Percentiles rank a stretch among this genome's conserved stretches.
phyloP scores from a whole-genome alignment of 2,888 invertebrate species.

The Cheilosia scutellata region DNA sequence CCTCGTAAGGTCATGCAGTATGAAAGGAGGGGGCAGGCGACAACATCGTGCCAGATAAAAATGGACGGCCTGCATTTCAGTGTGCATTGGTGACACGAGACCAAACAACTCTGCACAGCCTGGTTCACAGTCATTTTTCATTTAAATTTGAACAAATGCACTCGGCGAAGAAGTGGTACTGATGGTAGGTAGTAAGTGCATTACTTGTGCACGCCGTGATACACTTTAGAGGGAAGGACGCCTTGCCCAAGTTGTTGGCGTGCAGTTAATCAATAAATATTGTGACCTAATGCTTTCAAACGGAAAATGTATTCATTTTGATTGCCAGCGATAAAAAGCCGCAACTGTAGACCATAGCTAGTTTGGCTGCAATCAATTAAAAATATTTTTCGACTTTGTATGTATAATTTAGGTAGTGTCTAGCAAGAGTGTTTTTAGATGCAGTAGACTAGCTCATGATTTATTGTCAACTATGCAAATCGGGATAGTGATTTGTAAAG shows the following conservation, averaged over 20 bases:
- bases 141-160: constrained; percentile 48
- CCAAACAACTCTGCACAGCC: neutral
- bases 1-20: constrained; percentile 45
- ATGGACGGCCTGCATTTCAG: constrained; percentile 12
- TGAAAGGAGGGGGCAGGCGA: constrained; percentile 7
- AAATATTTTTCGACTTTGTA: constrained; percentile 11
- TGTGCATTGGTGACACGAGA: constrained; percentile 28
- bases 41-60: constrained; percentile 35
- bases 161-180: neutral
- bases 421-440: constrained; percentile 1
- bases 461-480: constrained; percentile 7
- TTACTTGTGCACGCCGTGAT: constrained; percentile 20
- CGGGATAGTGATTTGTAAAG: neutral
- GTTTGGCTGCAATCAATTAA: constrained; percentile 38
- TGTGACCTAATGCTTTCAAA: constrained; percentile 64
- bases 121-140: constrained; percentile 42
- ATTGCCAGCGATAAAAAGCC: constrained; percentile 49
- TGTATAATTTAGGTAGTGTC: neutral
- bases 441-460: neutral
- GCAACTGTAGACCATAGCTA: constrained; percentile 2
- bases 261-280: constrained; percentile 60
- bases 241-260: constrained; percentile 41
- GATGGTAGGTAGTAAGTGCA: constrained; percentile 16
- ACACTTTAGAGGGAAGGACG: constrained; percentile 16
- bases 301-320: constrained; percentile 52